Evolutionary conservation across 2,113 vertebrate genomes (phyloP), one percentile per base, ranked within the genome.

Genomic region (Sapayoa aenigma): DNA sequence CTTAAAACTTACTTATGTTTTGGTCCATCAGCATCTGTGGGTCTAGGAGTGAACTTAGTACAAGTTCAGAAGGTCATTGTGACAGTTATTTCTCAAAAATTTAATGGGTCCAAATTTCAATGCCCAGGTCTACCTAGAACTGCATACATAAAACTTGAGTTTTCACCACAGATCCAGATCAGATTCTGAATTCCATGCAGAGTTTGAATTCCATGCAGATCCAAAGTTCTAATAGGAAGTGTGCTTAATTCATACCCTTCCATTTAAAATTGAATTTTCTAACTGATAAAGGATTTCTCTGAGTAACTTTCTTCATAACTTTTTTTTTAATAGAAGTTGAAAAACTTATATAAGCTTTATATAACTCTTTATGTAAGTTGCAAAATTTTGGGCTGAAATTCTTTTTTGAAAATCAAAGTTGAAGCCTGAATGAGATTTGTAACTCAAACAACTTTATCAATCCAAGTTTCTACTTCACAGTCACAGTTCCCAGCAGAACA

Each of bases 251-350:
- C 81, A 85, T 94, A 95, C 74, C 82, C 81, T 80, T 93, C 33
- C 65, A 91, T 90, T 94, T 95, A 94, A 95, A 95, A 90, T 37
- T 69, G 71, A 91, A 69, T 85, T 85, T 76, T 73, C 27, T 62
- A 76, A 66, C 49, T 63, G 46, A 47, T 50, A 20, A 62, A 39
- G 7, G 16, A 63, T 83, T 87, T 87, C 5, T 53, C 49, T 62
- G 21, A 59, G 60, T 46, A 56, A 55, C 23, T 65, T 69, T 60
- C 6, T 85, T 68, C 72, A 9, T 23, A 82, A 56, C 17, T 73
- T 6, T 58, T 66, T 5, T 50, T 66, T 5, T n/a, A n/a, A 56
- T 42, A 14, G 31, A 63, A 78, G 30, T 31, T 79, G n/a, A 10
- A 63, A 63, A 78, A 62, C 31, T 37, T 76, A 42, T 8, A 56